Evolutionary conservation across 2,113 vertebrate genomes (phyloP), one percentile per base, ranked within the genome.

Genomic region (Plotosus lineatus): DNA sequence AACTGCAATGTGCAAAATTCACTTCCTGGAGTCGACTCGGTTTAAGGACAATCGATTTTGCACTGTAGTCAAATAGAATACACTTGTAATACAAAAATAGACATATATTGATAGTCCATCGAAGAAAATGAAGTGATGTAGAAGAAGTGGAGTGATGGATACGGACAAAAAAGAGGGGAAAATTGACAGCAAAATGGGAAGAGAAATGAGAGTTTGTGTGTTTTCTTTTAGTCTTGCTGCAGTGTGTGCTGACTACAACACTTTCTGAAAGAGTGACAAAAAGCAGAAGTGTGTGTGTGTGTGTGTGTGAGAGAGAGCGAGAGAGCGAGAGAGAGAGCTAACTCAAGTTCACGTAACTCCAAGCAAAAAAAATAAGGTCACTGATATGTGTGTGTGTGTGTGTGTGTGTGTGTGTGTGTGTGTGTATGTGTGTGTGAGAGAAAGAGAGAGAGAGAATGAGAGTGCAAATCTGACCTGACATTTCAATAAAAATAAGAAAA

Each of bases 381-480:
- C 5, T 28, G 26, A 11, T 36, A 42, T 46, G 48, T 76, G n/a
- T 75, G 15, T 46, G 19, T 53, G 42, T 75, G 31, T 65, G 61
- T 77, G 46, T 68, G 80, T 44, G 72, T 66, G 60, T 66, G 60
- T 68, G 26, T 58, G 50, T 71, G 50, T 77, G 28, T 71, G 60
- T 71, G 63, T 68, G 53, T 72, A 66, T 73, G 60, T 28, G 26
- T 65, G 33, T 65, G 36, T 40, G 17, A 10, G 19, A 23, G 36
- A n/a, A n/a, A n/a, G n/a, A n/a, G n/a, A n/a, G n/a, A n/a, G n/a
- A n/a, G n/a, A n/a, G n/a, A n/a, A n/a, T 66, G 21, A 42, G 38
- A 10, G 36, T 42, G 21, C 4, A 68, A 66, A 66, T 21, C 61
- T 36, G 14, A 61, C 28, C 15, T 40, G 38, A 68, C 38, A 46